A percentile compares a stretch with the other conserved stretches of the same genome.
phyloP scores from a whole-genome alignment of 2,113 vertebrate species.

The Accipiter cooperii region DNA sequence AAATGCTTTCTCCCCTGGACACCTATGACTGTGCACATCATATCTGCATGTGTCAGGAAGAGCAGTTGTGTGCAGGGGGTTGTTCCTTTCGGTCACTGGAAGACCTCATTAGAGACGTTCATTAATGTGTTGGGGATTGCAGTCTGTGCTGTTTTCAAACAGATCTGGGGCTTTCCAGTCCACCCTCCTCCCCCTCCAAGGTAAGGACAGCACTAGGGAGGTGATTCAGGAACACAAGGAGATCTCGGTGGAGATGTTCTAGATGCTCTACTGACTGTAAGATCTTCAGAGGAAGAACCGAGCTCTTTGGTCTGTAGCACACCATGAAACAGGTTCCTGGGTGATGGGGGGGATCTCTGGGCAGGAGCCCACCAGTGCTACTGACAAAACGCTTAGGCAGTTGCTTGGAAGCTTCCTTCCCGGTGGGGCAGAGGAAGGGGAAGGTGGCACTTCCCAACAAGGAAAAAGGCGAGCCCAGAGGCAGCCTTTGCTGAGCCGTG shows the following conservation, averaged over 20 bases:
- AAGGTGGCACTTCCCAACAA: background rate
- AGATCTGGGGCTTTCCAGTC: background rate
- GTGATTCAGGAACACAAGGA: background rate
- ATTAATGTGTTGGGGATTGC: background rate
- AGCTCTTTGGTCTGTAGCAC: background rate
- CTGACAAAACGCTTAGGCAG: background rate
- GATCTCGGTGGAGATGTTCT: background rate
- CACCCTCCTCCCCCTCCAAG: fast-evolving
- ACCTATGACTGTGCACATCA: fast-evolving
- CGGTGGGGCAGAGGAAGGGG: background rate
- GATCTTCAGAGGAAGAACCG: background rate
- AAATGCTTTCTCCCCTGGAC: background rate
- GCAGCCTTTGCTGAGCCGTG: background rate
- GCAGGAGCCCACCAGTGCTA: background rate
- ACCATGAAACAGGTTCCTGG: background rate
- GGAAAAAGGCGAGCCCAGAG: background rate
- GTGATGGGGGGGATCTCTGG: background rate
- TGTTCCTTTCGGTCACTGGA: background rate
- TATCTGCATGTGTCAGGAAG: background rate
- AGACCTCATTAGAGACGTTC: background rate
- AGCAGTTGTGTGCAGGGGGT: background rate
- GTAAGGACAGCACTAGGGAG: background rate
- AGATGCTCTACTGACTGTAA: background rate
- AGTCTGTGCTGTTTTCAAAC: background rate
- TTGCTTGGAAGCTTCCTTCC: background rate